Evolutionary conservation across 1,140 invertebrate genomes (phyloP).

Genomic region (Oreohelix idahoensis): DNA sequence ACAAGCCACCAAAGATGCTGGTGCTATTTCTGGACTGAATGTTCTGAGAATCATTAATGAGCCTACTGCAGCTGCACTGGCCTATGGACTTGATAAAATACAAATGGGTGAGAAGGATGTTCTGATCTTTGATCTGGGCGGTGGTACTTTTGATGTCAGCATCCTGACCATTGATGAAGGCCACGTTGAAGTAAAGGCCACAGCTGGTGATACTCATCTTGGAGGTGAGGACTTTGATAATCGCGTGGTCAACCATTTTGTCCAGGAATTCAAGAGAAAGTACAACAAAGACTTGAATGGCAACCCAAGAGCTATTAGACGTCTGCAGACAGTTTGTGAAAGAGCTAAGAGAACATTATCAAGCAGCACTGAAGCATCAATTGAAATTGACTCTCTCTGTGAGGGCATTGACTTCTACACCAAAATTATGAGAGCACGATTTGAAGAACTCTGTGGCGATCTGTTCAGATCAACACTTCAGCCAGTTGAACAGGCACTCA

Average conservation of each 20-base stretch:
- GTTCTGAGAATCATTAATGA: conserved; percentile 72
- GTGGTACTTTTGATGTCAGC: conserved; percentile 66
- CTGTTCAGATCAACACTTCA: conserved; percentile 89
- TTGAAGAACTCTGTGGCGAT: conserved; percentile 84
- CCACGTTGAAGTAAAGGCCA: conserved; percentile 90
- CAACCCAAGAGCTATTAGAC: conserved; percentile 90
- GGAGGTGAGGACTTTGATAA: conserved; percentile 99
- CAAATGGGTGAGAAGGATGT: conserved; percentile 75
- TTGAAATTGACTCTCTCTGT: conserved; percentile 52
- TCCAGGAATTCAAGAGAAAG: conserved; percentile 96
- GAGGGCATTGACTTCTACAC: conserved; percentile 66
- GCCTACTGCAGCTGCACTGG: conserved; percentile 75
- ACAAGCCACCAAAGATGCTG: conserved; percentile 62
- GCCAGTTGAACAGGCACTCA: conserved; percentile 85
- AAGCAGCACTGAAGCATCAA: conserved; percentile 55
- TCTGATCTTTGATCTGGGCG: conserved; percentile 46
- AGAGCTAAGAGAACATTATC: conserved; percentile 88
- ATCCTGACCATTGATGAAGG: conserved; percentile 65
- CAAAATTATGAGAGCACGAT: conserved; percentile 69
- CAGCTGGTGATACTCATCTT: conserved; percentile 67
- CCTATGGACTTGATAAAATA: conserved; percentile 74
- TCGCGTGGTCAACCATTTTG: conserved; percentile 93
- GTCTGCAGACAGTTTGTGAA: conserved; percentile 93
- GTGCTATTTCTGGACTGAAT: conserved; percentile 72
- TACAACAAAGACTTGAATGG: conserved; percentile 92